These are phyloP conservation scores for Lerista edwardsae DNA, from an alignment of 2,797 vertebrate species.

Conservation along the genomic window DNA sequence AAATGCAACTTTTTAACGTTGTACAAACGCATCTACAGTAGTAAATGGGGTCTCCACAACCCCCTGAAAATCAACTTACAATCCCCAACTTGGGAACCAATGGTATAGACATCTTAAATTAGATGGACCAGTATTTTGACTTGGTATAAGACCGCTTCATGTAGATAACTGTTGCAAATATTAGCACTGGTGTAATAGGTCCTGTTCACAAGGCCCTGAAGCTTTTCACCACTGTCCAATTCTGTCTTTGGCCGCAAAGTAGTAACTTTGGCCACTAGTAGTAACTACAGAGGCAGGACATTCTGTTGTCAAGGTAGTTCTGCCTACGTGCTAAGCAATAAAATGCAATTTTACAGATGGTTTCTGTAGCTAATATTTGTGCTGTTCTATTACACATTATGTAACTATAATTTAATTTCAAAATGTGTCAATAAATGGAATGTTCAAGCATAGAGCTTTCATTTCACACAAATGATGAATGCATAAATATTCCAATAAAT, in stretches of 20 bases:
- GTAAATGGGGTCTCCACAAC: too few species aligned
- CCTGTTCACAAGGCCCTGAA: neutral
- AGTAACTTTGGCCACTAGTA: neutral
- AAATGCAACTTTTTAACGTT: too few species aligned
- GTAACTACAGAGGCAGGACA: neutral
- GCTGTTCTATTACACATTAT: neutral
- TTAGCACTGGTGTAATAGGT: neutral
- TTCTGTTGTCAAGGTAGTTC: neutral
- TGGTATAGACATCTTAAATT: too few species aligned
- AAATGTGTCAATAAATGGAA: neutral
- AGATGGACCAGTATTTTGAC: too few species aligned
- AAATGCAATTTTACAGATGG: neutral
- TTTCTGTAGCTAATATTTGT: neutral
- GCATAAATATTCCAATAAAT: neutral
- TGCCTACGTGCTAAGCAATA: neutral
- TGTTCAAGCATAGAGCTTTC: constrained; percentile 12
- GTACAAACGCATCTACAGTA: too few species aligned
- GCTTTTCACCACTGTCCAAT: neutral
- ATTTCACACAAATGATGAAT: constrained; percentile 22
- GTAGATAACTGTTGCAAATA: neutral
- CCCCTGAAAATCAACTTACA: too few species aligned
- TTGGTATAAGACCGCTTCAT: too few species aligned
- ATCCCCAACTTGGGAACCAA: too few species aligned
- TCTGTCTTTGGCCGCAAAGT: neutral
- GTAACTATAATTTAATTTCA: constrained; percentile 8